Base-by-base conservation (phyloP, 2,113 vertebrate species). In the Nothobranchius kuhntae region DNA sequence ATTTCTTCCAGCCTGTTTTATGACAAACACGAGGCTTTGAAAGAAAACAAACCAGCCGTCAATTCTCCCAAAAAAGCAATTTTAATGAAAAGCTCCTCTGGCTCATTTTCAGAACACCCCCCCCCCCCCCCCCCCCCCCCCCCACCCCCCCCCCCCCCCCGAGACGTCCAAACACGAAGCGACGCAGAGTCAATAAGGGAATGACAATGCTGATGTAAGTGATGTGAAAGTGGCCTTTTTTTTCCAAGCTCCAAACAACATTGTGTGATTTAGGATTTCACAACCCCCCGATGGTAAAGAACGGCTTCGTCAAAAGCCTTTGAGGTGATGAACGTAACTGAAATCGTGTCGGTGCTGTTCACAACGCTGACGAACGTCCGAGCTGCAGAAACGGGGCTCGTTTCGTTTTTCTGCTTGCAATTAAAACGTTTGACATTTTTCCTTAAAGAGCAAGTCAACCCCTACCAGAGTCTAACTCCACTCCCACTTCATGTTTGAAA, bases 321-420 rank as follows among this genome's bases (percentile, higher is more conserved):
- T 54, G 46, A 40, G 38, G 51, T 65, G 24, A 69, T 75, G 40
- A 60, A 58, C 50, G 9, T 53, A 65, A 75, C 26, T 53, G 52
- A 60, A 68, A 69, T 60, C 52, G 36, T 38, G 36, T 65, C 44
- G 65, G 66, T 68, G 80, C 67, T 61, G 60, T 54, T 53, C 1
- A 15, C 8, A n/a, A 50, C 17, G 45, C 14, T 12, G 42, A 71
- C 63, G 80, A 81, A 87, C 87, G 67, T 71, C 62, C 3, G 42
- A 3, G 57, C 21, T 48, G 57, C 73, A 61, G 77, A 66, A 87
- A 77, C 65, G 68, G 21, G 66, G 51, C 71, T 80, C 54, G 24
- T 87, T 87, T 77, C 72, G 81, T 72, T 84, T 68, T 65, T 57
- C 77, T 72, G 77, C 81, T 76, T 68, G 71, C 64, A 86, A 79